Percentiles rank a stretch among this genome's conserved stretches.
Evolutionary conservation across 2,113 vertebrate genomes (phyloP).

Genomic region (Trogon melanurus): DNA sequence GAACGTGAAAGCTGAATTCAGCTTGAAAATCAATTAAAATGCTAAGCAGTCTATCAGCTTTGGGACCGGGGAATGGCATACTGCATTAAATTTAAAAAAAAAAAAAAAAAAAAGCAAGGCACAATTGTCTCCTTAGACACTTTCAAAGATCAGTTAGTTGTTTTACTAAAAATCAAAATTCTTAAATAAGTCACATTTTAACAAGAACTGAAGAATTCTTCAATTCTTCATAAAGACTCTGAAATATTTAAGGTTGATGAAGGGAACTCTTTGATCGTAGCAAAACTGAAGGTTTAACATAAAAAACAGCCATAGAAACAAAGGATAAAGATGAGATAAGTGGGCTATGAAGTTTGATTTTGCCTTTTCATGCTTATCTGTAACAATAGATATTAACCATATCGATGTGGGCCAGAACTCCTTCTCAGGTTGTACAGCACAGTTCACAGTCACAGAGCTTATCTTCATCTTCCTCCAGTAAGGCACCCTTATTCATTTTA

Average conservation of each 20-base stretch:
- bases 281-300: neutral
- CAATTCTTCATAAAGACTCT: neutral
- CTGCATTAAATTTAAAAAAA: neutral
- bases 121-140: neutral
- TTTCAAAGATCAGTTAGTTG: neutral
- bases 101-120: neutral
- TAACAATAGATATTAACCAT: neutral
- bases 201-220: neutral
- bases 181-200: neutral
- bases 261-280: neutral
- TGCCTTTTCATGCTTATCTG: neutral
- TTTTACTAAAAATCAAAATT: neutral
- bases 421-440: neutral
- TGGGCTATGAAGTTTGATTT: neutral
- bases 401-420: neutral
- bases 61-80: neutral
- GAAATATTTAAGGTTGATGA: neutral
- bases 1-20: conserved; percentile 24
- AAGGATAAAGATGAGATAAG: neutral
- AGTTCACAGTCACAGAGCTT: neutral
- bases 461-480: neutral
- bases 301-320: neutral
- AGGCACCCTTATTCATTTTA: neutral
- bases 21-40: conserved; percentile 56
- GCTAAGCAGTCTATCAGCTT: conserved; percentile 26